Conservation (phyloP, 2,797 vertebrate genomes). For the Bradypus variegatus region DNA sequence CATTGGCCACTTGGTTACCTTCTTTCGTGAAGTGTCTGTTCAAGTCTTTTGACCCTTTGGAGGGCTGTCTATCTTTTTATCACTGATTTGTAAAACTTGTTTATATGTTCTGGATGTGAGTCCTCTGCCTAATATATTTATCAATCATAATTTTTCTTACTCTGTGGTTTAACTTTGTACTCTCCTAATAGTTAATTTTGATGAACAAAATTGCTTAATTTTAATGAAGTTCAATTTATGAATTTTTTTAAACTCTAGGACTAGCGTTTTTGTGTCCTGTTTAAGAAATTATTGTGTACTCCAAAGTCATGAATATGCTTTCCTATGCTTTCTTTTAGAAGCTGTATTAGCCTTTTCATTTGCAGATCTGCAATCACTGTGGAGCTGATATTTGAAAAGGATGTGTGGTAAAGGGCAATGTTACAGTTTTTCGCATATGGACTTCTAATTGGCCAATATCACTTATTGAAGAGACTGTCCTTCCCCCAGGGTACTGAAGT, state of each 20-base stretch:
- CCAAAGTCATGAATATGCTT: not conserved
- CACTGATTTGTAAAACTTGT: not conserved
- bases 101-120: not conserved
- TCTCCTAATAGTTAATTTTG: not conserved
- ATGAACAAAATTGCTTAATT: not conserved
- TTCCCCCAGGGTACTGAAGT: too few species aligned
- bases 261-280: too few species aligned
- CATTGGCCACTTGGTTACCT: not conserved
- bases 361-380: not conserved
- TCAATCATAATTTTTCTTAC: not conserved
- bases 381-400: too few species aligned
- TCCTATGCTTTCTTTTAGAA: not conserved
- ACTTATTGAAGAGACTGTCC: too few species aligned
- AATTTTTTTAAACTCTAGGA: too few species aligned
- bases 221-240: too few species aligned
- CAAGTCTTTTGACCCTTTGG: not conserved
- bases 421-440: not conserved
- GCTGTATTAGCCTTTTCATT: not conserved
- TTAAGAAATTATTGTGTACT: not conserved
- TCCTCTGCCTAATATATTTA: not conserved
- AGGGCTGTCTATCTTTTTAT: not conserved
- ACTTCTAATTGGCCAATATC: not conserved
- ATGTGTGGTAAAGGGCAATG: not conserved
- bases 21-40: not conserved
- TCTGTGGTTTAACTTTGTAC: not conserved